phyloP scores from a whole-genome alignment of 1,140 invertebrate species.

The Drosophila nannoptera region DNA sequence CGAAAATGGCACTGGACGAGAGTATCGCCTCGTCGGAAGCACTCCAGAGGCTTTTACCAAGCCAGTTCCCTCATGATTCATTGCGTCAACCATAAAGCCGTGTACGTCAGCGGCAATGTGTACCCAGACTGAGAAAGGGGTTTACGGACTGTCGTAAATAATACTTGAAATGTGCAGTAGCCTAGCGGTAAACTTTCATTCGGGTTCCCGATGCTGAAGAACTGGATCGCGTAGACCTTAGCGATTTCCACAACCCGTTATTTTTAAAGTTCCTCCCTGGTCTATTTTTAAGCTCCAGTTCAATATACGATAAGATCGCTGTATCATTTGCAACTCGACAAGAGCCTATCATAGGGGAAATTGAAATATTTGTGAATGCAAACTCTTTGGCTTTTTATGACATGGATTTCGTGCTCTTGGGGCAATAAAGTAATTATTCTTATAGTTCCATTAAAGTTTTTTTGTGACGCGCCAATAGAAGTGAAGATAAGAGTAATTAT shows the following conservation, averaged over 20 bases:
- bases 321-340: neutral
- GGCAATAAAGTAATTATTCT: conserved; percentile 1
- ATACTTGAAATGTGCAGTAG: neutral
- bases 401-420: neutral
- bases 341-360: neutral
- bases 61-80: conserved; percentile 24
- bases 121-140: too few species aligned
- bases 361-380: neutral
- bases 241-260: too few species aligned
- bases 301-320: conserved; percentile 39
- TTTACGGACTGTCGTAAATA: conserved; percentile 39
- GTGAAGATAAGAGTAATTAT: neutral
- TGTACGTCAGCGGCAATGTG: too few species aligned
- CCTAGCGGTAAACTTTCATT: too few species aligned
- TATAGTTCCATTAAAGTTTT: conserved; percentile 1
- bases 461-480: neutral
- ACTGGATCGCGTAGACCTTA: too few species aligned
- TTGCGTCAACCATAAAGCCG: too few species aligned
- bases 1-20: neutral
- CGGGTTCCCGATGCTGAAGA: too few species aligned
- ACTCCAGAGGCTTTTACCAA: neutral
- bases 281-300: conserved; percentile 13
- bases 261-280: too few species aligned
- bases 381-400: conserved; percentile 15
- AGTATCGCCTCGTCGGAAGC: neutral